Conservation (phyloP, 2,113 vertebrate genomes). For the Perca flavescens region DNA sequence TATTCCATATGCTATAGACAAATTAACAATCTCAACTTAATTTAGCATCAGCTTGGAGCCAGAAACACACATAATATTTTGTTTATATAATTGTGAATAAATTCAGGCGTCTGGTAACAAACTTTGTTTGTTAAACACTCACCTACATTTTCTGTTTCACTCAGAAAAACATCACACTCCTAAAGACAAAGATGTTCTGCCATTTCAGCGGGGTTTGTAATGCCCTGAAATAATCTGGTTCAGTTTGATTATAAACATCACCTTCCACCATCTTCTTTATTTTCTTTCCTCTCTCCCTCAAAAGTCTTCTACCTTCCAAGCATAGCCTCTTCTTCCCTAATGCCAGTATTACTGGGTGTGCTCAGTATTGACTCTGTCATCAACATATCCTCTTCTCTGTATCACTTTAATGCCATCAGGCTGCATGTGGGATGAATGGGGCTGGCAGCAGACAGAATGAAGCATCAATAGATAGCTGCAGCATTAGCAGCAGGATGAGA, state of each 20-base stretch:
- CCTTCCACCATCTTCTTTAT: not conserved
- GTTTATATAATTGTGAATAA: no score
- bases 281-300: not conserved
- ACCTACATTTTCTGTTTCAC: not conserved
- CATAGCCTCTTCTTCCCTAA: not conserved
- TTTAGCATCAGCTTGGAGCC: no score
- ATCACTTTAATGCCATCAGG: constrained; percentile 7
- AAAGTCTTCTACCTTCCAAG: not conserved
- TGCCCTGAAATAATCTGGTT: no score
- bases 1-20: no score
- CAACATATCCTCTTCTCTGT: constrained; percentile 17
- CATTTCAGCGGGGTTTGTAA: not conserved
- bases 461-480: constrained; percentile 1
- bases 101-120: no score
- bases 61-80: no score
- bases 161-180: not conserved
- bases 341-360: not conserved
- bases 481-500: constrained; percentile 53
- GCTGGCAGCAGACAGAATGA: constrained; percentile 4
- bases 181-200: not conserved
- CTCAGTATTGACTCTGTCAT: constrained; percentile 17
- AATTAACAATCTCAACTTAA: no score
- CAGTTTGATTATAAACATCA: not conserved
- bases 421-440: not conserved
- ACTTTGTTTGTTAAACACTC: not conserved